A percentile compares a stretch with the other conserved stretches of the same genome.
phyloP scores from a whole-genome alignment of 1,140 invertebrate species.

The Asobara japonica region DNA sequence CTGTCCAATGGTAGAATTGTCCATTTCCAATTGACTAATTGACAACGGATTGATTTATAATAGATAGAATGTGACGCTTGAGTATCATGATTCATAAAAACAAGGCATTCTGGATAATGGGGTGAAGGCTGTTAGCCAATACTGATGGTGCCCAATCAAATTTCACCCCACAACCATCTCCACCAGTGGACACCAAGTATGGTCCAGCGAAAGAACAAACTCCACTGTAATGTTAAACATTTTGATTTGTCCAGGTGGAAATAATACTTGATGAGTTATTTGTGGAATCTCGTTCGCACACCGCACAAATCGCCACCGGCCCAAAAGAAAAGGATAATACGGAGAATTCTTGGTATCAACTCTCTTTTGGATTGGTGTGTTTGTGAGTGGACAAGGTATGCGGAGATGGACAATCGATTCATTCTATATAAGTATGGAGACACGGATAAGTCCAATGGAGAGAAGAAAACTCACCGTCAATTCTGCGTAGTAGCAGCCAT shows the following conservation, averaged over 20 bases:
- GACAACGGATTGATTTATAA: constrained; percentile 3
- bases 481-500: constrained; percentile 42
- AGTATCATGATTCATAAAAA: not conserved
- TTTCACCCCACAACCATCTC: no score
- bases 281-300: constrained; percentile 23
- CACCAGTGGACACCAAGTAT: no score
- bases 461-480: constrained; percentile 47
- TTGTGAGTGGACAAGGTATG: constrained; percentile 1
- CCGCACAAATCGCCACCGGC: not conserved
- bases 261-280: not conserved
- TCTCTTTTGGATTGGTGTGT: not conserved
- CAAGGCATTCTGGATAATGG: not conserved
- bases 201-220: no score
- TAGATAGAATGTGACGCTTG: not conserved
- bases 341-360: constrained; percentile 19
- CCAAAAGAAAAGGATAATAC: constrained; percentile 10
- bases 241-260: not conserved
- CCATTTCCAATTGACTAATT: not conserved
- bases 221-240: not conserved
- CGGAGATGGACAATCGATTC: constrained; percentile 3
- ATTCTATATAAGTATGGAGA: constrained; percentile 16
- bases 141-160: no score
- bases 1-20: not conserved
- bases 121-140: not conserved
- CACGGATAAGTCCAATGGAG: not conserved